Evolutionary conservation across 2,888 invertebrate genomes (phyloP), one percentile per base, ranked within the genome.

Genomic region (Bhutanitis thaidina): DNA sequence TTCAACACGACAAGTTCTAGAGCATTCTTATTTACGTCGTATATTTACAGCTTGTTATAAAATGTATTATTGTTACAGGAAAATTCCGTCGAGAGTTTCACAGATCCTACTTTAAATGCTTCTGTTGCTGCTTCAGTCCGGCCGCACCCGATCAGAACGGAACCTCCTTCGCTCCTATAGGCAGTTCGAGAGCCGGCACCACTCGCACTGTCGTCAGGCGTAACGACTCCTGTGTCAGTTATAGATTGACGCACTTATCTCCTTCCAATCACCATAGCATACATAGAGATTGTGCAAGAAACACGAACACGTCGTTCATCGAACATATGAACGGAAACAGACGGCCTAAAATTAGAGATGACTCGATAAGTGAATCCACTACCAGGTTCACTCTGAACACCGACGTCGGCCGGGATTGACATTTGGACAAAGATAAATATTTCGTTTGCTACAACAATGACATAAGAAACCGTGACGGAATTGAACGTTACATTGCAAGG

Each of bases 41-140:
- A 32, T 12, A 12, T 32, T 10, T 4, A 10, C 1, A 32, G 7
- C 9, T 16, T 36, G 40, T 48, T 36, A 29, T 36, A 48, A 41
- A 13, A 12, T 20, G 10, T 16, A 25, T 41, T 41, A 35, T 64
- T 86, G 84, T 91, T 91, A 7, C 91, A 94, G 94, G 93, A 52
- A 94, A 94, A 86, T 94, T 94, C 74, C 92, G 93, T 7, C 91
- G 92, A 57, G 94, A 94, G 70, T 94, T 94, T 74, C 91, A 91
- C 61, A 91, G 93, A 59, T 93, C 93, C 1, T 92, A 94, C 76
- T 93, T 92, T 74, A 92, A 92, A 66, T 93, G 93, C 57, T 78
- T 90, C 57, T 90, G 90, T 64, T 87, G 89, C 62, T 87, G 87
- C 49, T 72, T 66, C 35, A 57, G 69, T 5, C 55, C 69, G 0